Evolutionary conservation across 53 echinoderm and acorn worm genomes (phyloP).

Genomic region (Paelopatides confundens): DNA sequence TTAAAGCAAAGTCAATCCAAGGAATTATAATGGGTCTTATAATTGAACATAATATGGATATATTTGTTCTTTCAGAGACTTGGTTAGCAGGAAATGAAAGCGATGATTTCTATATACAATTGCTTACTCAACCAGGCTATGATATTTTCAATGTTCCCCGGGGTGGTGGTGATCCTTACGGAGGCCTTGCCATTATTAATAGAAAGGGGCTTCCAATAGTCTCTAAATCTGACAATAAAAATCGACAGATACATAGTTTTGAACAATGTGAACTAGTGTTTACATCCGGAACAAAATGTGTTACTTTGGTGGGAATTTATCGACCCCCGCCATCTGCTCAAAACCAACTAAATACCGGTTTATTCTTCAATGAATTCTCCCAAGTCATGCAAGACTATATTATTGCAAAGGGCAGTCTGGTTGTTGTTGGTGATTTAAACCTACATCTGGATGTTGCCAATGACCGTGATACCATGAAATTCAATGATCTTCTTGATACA

Average conservation of each 20-base stretch:
- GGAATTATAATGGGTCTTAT: slow-evolving; percentile 23
- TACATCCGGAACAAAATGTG: slow-evolving; percentile 29
- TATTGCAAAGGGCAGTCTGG: slow-evolving; percentile 1
- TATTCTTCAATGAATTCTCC: slow-evolving; percentile 54
- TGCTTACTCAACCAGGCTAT: slow-evolving; percentile 25
- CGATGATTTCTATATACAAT: slow-evolving; percentile 28
- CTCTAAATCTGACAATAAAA: not conserved
- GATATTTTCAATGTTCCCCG: slow-evolving; percentile 19
- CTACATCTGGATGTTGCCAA: slow-evolving; percentile 17
- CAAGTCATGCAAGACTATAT: slow-evolving; percentile 23
- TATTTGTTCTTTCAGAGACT: slow-evolving; percentile 34
- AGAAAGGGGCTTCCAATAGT: slow-evolving; percentile 5
- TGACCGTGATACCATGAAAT: not conserved
- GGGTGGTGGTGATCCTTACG: slow-evolving; percentile 40
- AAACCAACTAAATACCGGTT: slow-evolving; percentile 21
- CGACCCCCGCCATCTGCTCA: slow-evolving; percentile 43
- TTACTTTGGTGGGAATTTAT: slow-evolving; percentile 42
- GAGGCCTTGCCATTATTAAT: slow-evolving; percentile 46
- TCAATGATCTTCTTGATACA: not conserved
- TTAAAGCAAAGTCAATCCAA: slow-evolving; percentile 9
- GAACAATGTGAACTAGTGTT: not conserved
- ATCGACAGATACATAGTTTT: not conserved
- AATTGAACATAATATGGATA: slow-evolving; percentile 34
- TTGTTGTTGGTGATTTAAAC: slow-evolving; percentile 30
- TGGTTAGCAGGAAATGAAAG: not conserved